These are phyloP conservation scores for Chymomyza amoena DNA, from an alignment of 2,888 invertebrate genomes.

Conservation along the genomic window DNA sequence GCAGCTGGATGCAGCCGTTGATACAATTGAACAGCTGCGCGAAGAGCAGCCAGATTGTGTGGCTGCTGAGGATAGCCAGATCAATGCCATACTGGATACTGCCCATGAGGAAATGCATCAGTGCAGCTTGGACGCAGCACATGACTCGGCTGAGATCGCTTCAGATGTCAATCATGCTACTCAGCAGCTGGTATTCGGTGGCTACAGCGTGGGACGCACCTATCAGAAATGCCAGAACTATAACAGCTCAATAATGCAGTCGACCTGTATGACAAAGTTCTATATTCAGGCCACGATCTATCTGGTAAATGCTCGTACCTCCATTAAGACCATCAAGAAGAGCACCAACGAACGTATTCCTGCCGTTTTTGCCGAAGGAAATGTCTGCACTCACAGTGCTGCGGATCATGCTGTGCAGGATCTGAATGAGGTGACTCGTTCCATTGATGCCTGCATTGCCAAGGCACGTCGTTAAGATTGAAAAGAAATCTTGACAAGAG, in stretches of 20 bases:
- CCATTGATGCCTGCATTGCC: conserved; percentile 51
- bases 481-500: neutral
- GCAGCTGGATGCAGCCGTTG: conserved; percentile 55
- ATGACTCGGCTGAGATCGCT: conserved; percentile 59
- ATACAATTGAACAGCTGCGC: conserved; percentile 53
- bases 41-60: conserved; percentile 55
- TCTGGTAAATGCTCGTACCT: conserved; percentile 47
- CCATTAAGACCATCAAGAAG: conserved; percentile 59
- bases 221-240: conserved; percentile 55
- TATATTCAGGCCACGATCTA: conserved; percentile 51
- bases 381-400: conserved; percentile 58
- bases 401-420: conserved; percentile 51
- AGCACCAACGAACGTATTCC: conserved; percentile 60
- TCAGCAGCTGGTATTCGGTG: conserved; percentile 63
- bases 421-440: conserved; percentile 42
- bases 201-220: conserved; percentile 43
- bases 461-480: neutral
- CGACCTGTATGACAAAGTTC: conserved; percentile 52
- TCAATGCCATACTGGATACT: conserved; percentile 40
- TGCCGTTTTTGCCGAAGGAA: conserved; percentile 52
- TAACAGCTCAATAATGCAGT: conserved; percentile 40
- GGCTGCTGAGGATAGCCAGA: conserved; percentile 45
- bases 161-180: conserved; percentile 58
- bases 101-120: conserved; percentile 52
- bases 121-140: conserved; percentile 61